These are phyloP conservation scores for Anthophora plumipes DNA, from an alignment of 2,888 invertebrate species.

Conservation along the genomic window DNA sequence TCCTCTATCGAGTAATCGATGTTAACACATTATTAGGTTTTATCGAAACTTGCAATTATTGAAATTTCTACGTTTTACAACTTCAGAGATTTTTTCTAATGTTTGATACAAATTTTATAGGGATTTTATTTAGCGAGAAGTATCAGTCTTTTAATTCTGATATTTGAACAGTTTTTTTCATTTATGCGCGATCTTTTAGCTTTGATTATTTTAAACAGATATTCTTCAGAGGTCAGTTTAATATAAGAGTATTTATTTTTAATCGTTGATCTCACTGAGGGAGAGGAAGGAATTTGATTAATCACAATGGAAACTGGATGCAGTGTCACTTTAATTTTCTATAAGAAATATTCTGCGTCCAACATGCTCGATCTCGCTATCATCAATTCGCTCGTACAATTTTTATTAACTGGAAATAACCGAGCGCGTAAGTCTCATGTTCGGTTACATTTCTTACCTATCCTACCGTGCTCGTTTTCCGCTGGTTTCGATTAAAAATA, in stretches of 20 bases:
- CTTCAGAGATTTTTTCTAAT: too few relatives aligned
- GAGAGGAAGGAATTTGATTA: not conserved
- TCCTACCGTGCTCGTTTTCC: constrained; percentile 20
- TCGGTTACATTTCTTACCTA: constrained; percentile 51
- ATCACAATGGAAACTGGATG: not conserved
- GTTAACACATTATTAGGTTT: too few relatives aligned
- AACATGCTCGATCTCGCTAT: not conserved
- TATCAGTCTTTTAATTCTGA: too few relatives aligned
- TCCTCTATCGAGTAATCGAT: too few relatives aligned
- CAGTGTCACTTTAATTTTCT: not conserved
- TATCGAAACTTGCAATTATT: too few relatives aligned
- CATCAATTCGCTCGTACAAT: constrained; percentile 21
- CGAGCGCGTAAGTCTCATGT: constrained; percentile 59
- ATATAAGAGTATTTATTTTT: not conserved
- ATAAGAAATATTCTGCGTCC: not conserved
- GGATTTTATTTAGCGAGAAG: too few relatives aligned
- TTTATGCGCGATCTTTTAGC: too few relatives aligned
- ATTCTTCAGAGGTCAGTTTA: too few relatives aligned
- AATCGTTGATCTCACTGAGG: not conserved
- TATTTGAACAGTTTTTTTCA: too few relatives aligned
- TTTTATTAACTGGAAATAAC: constrained; percentile 33
- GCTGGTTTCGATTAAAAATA: constrained; percentile 45
- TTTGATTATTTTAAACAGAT: too few relatives aligned
- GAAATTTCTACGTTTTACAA: too few relatives aligned
- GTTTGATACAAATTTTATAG: too few relatives aligned